Base-by-base conservation (phyloP, 2,797 vertebrate species). In the Karalla daura region DNA sequence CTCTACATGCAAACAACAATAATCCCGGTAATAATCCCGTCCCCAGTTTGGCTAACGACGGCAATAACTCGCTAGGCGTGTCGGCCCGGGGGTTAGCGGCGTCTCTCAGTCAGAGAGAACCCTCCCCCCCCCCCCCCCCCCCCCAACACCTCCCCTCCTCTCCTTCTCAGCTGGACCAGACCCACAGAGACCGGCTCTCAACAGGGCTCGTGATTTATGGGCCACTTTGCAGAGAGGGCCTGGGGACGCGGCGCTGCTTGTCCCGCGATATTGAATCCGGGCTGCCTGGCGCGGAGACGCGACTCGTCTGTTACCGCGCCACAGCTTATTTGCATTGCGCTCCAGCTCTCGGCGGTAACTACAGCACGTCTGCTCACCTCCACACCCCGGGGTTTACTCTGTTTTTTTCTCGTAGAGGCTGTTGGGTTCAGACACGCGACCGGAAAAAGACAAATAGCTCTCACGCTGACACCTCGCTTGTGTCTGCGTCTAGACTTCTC, bases 121-220 rank as follows among this genome's bases (percentile, higher is more conserved):
- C 76, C 62, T 56, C 5, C 37, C 24, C 60, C 46, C 56, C 49
- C 56, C 49, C 55, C 49, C 62, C n/a, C n/a, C 17, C 76, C 62
- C 59, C 5, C 37, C 24, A 56, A 43, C 56, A 45, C 56, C 49
- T 52, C 49, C 62, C n/a, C n/a, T n/a, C n/a, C n/a, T n/a, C n/a
- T n/a, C n/a, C n/a, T n/a, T n/a, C n/a, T n/a, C n/a, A n/a, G 55
- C 77, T 56, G 74, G 69, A 86, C 79, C 73, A 71, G 81, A 85
- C 81, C 88, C 63, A 77, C 65, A 52, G 86, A 88, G 78, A 64
- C 76, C n/a, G 35, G 37, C 81, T 87, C 86, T 86, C 87, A 89
- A 87, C 85, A 85, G 86, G 85, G 78, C 52, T 71, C 74, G 76
- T 91, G 88, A 92, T 93, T 92, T 86, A 92, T 91, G 78, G 81